Conservation (phyloP, 1,140 invertebrate genomes). For the Marisa cornuarietis region DNA sequence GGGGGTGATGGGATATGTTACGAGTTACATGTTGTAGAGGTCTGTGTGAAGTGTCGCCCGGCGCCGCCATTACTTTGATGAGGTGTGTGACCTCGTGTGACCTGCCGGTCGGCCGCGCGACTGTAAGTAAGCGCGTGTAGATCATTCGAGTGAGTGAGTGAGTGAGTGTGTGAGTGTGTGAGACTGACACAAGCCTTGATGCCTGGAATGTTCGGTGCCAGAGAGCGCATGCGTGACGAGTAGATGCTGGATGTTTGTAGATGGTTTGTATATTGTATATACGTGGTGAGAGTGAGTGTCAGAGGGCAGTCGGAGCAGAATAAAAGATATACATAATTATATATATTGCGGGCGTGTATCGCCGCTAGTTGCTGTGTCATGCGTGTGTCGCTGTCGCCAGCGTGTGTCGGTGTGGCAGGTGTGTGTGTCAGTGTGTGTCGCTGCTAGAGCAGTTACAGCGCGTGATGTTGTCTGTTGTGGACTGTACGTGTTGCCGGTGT, state of each 20-base stretch:
- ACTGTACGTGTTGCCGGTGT: too few species aligned
- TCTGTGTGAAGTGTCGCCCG: too few species aligned
- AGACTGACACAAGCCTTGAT: neutral
- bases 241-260: too few species aligned
- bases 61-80: neutral
- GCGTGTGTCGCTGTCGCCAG: neutral
- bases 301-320: neutral
- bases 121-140: neutral
- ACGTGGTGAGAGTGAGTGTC: neutral
- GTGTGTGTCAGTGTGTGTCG: neutral
- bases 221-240: too few species aligned
- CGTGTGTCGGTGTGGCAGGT: neutral
- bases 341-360: neutral
- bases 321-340: too few species aligned
- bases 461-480: too few species aligned
- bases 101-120: neutral
- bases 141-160: neutral
- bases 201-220: too few species aligned
- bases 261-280: neutral
- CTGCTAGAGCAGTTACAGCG: too few species aligned
- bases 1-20: neutral
- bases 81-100: neutral
- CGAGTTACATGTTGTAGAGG: neutral
- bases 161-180: slow-evolving; percentile 1
- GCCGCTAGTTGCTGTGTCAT: neutral